Conservation (phyloP, 2,113 vertebrate species). For the Microcebus tavaratra region DNA sequence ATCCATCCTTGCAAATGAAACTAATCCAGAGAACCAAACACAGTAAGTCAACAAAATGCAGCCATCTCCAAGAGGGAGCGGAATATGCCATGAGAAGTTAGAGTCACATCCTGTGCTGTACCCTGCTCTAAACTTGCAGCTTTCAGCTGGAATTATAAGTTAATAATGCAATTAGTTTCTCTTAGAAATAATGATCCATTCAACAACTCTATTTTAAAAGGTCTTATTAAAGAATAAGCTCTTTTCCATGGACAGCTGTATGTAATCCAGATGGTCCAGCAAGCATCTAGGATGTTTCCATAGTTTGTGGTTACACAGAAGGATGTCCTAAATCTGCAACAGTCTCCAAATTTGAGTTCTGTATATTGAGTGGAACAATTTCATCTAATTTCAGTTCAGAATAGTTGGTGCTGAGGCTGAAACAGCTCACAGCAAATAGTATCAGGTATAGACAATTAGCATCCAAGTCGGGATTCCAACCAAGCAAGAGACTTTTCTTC, state of each 20-base stretch:
- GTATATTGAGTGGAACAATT: not conserved
- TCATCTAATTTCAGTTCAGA: not conserved
- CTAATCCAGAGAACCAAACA: not conserved
- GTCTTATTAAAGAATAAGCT: not conserved
- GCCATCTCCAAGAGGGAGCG: not conserved
- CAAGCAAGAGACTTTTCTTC: not conserved
- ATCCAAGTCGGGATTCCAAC: not conserved
- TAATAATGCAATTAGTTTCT: not conserved
- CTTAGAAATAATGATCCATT: not conserved
- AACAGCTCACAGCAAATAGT: not conserved
- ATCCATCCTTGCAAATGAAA: not conserved
- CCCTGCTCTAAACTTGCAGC: not conserved
- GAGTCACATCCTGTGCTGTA: not conserved
- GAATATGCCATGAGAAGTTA: not conserved
- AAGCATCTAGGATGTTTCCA: not conserved
- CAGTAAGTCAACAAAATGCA: not conserved
- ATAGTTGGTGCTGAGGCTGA: not conserved
- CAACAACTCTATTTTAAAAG: not conserved
- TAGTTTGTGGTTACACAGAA: not conserved
- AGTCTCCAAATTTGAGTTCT: not conserved
- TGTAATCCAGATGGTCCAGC: not conserved
- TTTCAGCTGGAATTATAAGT: not conserved
- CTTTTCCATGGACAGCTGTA: not conserved
- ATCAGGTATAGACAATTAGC: not conserved
- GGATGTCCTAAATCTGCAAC: not conserved